Conservation (phyloP, 2,797 vertebrate species). For the Mastacembelus armatus region DNA sequence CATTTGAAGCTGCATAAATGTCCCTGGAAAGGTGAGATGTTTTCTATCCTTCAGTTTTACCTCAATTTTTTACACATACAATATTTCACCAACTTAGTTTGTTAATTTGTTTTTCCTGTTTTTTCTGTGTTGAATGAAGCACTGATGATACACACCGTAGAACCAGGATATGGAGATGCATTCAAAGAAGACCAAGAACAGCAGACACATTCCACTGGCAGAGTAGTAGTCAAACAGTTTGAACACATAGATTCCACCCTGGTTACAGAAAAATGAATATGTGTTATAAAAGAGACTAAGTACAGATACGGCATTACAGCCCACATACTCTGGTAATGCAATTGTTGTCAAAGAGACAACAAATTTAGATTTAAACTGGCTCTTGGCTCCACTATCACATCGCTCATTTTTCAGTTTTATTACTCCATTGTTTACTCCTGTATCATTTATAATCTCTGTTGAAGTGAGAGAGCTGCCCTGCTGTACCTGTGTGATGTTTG, state of each 20-base stretch:
- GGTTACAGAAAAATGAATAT: constrained; percentile 38
- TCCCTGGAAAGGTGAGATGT: constrained; percentile 21
- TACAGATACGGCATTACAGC: constrained; percentile 14
- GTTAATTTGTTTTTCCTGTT: background rate
- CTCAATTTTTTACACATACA: background rate
- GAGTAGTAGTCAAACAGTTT: constrained; percentile 99
- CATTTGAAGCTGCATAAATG: constrained; percentile 43
- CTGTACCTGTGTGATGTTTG: constrained; percentile 96
- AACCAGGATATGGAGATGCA: constrained; percentile 99
- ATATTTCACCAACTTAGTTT: constrained; percentile 1
- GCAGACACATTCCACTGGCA: constrained; percentile 97
- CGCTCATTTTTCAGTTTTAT: background rate
- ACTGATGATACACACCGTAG: constrained; percentile 87
- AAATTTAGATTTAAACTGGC: constrained; percentile 2
- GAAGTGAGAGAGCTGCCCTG: constrained; percentile 19
- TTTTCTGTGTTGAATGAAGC: constrained; percentile 2
- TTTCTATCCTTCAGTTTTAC: constrained; percentile 25
- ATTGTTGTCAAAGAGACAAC: constrained; percentile 14
- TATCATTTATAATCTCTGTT: constrained; percentile 11
- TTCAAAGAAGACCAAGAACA: constrained; percentile 99
- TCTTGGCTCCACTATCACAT: constrained; percentile 18
- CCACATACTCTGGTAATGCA: constrained; percentile 6
- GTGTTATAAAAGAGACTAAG: constrained; percentile 27
- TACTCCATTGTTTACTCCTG: background rate
- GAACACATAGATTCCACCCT: constrained; percentile 99